Evolutionary conservation across 2,888 invertebrate species (phyloP), one percentile per base, ranked within the genome.

Genomic region (Archaeoteleia sp.): DNA sequence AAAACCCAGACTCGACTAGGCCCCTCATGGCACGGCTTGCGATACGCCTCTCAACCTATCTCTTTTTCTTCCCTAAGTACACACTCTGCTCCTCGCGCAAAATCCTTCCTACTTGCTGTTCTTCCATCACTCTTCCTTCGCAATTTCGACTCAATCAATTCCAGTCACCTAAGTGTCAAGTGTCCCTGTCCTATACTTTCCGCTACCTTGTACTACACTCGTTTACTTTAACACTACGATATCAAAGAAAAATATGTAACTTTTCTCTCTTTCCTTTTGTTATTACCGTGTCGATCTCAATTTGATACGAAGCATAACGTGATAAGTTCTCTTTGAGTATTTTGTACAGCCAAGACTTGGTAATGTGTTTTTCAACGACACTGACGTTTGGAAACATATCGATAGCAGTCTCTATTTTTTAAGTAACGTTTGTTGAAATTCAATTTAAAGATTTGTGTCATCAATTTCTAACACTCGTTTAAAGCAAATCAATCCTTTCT

Each of bases 101-200:
- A 67, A 72, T 67, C 69, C 63, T 58, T 71, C 68, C 71, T 73
- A 71, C 60, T 60, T 62, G 58, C 34, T 54, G 54, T 39, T 62
- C 51, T 46, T 43, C 55, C 51, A 35, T 29, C 23, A n/a, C 40
- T 49, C 62, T 51, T 39, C 60, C 63, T 34, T 32, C 27, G 15
- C 54, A 25, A 37, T 66, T 71, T 57, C 58, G 49, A 61, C 57
- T 74, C 74, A 76, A 75, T 76, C 76, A 74, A 70, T 68, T 54
- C 45, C 53, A 72, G 75, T 70, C 74, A 74, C 73, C 78, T 65
- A 76, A 78, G 79, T 82, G 82, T 79, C 82, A 82, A 81, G 80
- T 80, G 78, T 78, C 77, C 75, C 73, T 67, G 20, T 20, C 20
- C 5, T 5, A 20, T 20, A 60, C 71, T 51, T 39, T 37, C 51